A percentile compares a stretch with the other conserved stretches of the same genome.
Evolutionary conservation across 2,113 vertebrate species (phyloP).

Genomic region (Microcebus ravelobensis): DNA sequence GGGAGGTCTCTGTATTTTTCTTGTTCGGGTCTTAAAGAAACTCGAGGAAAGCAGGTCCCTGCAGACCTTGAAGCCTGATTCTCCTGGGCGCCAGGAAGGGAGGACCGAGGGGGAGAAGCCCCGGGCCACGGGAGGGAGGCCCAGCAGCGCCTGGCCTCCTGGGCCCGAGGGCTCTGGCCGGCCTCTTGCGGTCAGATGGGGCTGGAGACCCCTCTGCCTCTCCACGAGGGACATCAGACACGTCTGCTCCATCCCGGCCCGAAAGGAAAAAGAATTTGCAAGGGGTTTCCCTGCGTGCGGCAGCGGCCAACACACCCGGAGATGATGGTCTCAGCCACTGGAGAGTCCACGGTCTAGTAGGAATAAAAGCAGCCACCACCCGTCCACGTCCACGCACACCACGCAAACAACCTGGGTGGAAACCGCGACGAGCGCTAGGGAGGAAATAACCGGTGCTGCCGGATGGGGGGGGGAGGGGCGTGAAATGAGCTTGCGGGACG

Average conservation of each 20-base stretch:
- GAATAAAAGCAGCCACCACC: background rate
- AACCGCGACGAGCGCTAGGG: background rate
- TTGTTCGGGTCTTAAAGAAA: background rate
- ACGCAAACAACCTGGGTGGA: background rate
- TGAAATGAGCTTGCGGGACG: background rate
- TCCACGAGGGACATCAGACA: background rate
- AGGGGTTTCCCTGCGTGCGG: background rate
- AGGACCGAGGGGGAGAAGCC: background rate
- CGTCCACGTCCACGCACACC: rapidly evolving
- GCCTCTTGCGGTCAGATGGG: background rate
- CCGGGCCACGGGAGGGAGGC: background rate
- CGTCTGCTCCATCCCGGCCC: background rate
- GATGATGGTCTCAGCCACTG: background rate
- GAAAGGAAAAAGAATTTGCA: background rate
- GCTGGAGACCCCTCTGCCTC: background rate
- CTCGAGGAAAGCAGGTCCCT: background rate
- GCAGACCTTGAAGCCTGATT: background rate
- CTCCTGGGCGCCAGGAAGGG: background rate
- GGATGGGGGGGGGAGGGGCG: background rate
- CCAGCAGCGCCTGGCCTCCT: background rate
- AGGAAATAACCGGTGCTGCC: background rate
- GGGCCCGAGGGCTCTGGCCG: background rate
- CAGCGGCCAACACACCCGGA: background rate
- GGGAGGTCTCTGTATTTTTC: background rate
- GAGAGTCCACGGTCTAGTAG: background rate